Percentiles rank a stretch among this genome's conserved stretches.
Evolutionary conservation across 1,140 invertebrate genomes (phyloP).

Genomic region (Gerris buenoi): DNA sequence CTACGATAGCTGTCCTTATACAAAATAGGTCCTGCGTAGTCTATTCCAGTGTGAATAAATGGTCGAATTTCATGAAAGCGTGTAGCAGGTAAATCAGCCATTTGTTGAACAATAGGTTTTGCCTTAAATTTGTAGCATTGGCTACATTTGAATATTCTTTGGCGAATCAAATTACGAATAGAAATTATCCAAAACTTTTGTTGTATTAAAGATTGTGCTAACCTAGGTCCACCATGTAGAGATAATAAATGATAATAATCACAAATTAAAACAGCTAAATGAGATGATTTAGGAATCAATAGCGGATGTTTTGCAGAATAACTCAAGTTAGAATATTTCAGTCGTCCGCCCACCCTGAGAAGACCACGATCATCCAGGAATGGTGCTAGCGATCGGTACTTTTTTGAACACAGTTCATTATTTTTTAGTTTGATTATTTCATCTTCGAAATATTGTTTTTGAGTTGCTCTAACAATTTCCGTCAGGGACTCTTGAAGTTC

Average conservation of each 20-base stretch:
- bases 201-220: neutral
- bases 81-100: constrained; percentile 5
- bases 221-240: neutral
- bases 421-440: neutral
- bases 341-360: neutral
- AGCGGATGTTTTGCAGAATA: neutral
- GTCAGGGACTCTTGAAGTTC: neutral
- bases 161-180: neutral
- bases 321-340: neutral
- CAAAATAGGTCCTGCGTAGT: constrained; percentile 28
- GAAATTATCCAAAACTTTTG: neutral
- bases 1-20: constrained; percentile 16
- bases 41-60: constrained; percentile 27
- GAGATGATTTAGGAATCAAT: neutral
- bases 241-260: neutral
- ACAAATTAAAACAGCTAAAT: neutral
- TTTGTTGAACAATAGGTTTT: neutral
- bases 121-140: neutral
- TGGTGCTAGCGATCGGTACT: neutral
- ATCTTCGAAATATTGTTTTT: neutral
- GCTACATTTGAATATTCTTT: neutral
- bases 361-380: neutral
- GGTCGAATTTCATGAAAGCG: constrained; percentile 14
- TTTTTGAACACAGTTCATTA: neutral
- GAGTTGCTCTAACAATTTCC: neutral